Conservation (phyloP, 2,797 vertebrate species). For the Hippopotamyrus pictus region DNA sequence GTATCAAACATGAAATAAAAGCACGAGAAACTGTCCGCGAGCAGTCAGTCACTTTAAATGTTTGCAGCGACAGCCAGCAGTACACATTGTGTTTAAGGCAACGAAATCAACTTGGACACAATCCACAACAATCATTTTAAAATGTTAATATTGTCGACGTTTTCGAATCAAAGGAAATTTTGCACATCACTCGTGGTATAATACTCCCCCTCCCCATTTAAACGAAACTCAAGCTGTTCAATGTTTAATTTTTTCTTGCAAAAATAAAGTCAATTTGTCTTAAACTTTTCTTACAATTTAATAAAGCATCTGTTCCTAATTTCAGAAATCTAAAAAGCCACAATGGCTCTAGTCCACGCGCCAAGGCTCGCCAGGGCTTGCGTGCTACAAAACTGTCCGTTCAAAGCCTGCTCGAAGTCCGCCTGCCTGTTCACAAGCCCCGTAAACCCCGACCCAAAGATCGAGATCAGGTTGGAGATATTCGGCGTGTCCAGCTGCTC, state of each 20-base stretch:
- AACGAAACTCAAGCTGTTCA: slow-evolving; percentile 46
- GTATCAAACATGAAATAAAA: slow-evolving; percentile 28
- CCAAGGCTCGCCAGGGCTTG: slow-evolving; percentile 88
- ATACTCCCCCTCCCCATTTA: slow-evolving; percentile 33
- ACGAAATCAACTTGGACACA: slow-evolving; percentile 47
- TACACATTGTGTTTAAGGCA: slow-evolving; percentile 63
- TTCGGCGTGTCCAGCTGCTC: slow-evolving; percentile 81
- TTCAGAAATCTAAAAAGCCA: slow-evolving; percentile 74
- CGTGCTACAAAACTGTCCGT: slow-evolving; percentile 86
- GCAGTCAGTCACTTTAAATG: slow-evolving; percentile 51
- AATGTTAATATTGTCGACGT: slow-evolving; percentile 43
- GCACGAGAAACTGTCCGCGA: slow-evolving; percentile 36
- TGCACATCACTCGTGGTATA: slow-evolving; percentile 45
- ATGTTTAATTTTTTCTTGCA: slow-evolving; percentile 70
- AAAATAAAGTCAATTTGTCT: slow-evolving; percentile 76
- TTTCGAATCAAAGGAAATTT: slow-evolving; percentile 38
- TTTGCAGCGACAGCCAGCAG: slow-evolving; percentile 49
- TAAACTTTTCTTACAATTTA: slow-evolving; percentile 44
- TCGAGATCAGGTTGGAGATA: slow-evolving; percentile 96
- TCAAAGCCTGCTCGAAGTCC: slow-evolving; percentile 78
- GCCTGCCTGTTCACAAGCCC: slow-evolving; percentile 84
- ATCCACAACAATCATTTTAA: slow-evolving; percentile 41
- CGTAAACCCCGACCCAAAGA: slow-evolving; percentile 89
- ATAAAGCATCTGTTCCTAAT: slow-evolving; percentile 46
- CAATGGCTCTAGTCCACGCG: slow-evolving; percentile 90